Base-by-base conservation (phyloP, 1,140 invertebrate species). In the Hesperophylax magnus region DNA sequence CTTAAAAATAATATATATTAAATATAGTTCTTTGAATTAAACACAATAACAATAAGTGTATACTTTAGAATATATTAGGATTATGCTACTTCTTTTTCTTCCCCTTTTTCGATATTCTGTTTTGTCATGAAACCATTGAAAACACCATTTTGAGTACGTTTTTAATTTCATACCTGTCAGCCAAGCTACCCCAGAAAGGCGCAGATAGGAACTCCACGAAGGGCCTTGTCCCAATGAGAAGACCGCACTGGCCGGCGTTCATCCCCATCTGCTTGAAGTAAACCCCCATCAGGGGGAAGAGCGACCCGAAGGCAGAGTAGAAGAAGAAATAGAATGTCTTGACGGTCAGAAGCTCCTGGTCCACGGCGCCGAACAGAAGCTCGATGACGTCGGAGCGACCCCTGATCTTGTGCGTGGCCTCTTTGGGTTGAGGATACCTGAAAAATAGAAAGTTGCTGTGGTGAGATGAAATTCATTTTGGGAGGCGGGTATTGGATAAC, bases 301-400 rank as follows among this genome's bases (percentile, higher is more conserved):
- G 91, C 0, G 97, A 99, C 7, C 98, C 98, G 86, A 99, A 99
- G 1, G 98, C 98, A 2, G 98, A 98, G 87, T 99, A 99, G 90
- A 99, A 99, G 92, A 99, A 99, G 89, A 99, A 99, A 88, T 99
- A 99, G 88, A 99, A 99, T 1, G 96, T 95, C 88, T 98, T 98
- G 71, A 98, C 97, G 5, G 97, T 95, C 74, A 98, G 92, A 61
- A 99, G 90, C 87, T 98, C 97, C 67, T 95, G 96, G 87, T 98
- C 96, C 4, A 97, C 93, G 24, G 94, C 89, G 8, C 96, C 96
- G 85, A 96, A 97, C 14, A 97, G 89, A 85, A 95, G 92, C 88
- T 97, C 96, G 77, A 98, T 88, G 79, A 98, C 87, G 86, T 97
- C 96, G 80, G 93, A 94, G 85, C 93, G 94, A 6, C 96, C 96